A percentile compares a stretch with the other conserved stretches of the same genome.
phyloP scores from a whole-genome alignment of 2,888 invertebrate genomes.

The Mythimna lalbum region DNA sequence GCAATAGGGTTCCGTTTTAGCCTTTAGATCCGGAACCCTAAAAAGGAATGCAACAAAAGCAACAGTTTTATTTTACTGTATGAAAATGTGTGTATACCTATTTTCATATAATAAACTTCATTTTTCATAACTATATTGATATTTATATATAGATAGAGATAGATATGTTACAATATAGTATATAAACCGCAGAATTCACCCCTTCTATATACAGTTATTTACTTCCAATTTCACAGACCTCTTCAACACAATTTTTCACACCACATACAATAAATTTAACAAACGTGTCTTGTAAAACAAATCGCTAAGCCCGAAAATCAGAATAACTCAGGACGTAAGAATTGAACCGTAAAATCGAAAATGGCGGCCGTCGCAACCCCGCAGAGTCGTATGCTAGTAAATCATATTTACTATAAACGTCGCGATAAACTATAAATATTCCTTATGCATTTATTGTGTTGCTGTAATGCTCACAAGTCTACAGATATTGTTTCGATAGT shows the following conservation, averaged over 20 bases:
- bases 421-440: constrained; percentile 87
- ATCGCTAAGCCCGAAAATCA: constrained; percentile 60
- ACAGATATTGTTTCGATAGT: constrained; percentile 41
- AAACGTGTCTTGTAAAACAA: constrained; percentile 44
- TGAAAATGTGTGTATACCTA: too few relatives aligned
- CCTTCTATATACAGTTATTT: neutral
- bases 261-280: constrained; percentile 13
- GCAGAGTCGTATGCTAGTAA: constrained; percentile 82
- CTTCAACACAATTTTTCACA: neutral
- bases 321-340: constrained; percentile 75
- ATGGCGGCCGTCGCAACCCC: constrained; percentile 81
- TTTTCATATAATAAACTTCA: too few relatives aligned
- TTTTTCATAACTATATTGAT: too few relatives aligned
- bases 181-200: neutral
- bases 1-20: too few relatives aligned
- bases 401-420: constrained; percentile 88
- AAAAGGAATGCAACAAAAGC: too few relatives aligned
- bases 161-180: too few relatives aligned
- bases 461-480: constrained; percentile 79
- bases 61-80: too few relatives aligned
- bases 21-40: too few relatives aligned
- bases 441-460: constrained; percentile 83
- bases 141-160: too few relatives aligned
- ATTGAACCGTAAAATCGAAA: constrained; percentile 86
- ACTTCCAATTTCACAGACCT: neutral